Base-by-base conservation (phyloP, 35 echinoderm and acorn worm genomes). In the Strongylocentrotus purpuratus region DNA sequence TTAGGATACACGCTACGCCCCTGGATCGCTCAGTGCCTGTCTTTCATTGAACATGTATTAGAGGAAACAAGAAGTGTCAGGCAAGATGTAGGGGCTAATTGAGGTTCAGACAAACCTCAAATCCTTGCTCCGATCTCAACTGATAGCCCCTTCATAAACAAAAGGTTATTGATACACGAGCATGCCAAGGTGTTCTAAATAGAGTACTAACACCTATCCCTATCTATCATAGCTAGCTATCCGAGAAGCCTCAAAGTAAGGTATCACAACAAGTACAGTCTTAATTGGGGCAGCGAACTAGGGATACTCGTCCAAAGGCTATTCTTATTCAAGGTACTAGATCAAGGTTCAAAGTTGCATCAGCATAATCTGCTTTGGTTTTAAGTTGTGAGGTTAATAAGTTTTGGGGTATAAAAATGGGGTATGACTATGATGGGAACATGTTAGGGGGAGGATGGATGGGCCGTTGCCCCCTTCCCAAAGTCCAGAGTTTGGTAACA, bases 191-290 rank as follows among this genome's bases (percentile, higher is more conserved):
- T 78, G 65, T 28, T 78, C 65, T 78, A 78, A 78, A 78, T 78
- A 28, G 18, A 78, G 65, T 4, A 78, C 65, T 7, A 78, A n/a
- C 65, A 78, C 65, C 65, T 78, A 78, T 4, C 28, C 18, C 65
- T 78, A 78, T 78, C 65, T 78, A 78, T 78, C 65, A 78, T 78
- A 78, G 22, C 50, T 55, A 55, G 50, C 20, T 28, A 78, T 78
- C 18, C 4, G 65, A 78, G 65, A n/a, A 28, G 65, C 65, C 65
- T 28, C 22, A 7, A 78, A 78, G 65, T 78, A 78, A 78, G 65
- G 65, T 78, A 78, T 78, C 65, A 78, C 65, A 78, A 78, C 65
- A n/a, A 78, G 65, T 22, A 78, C 25, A 78, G 65, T 78, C 65
- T 78, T 78, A 78, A 78, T 18, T 78, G 65, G 65, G 22, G 28